A percentile compares a stretch with the other conserved stretches of the same genome.
phyloP scores from a whole-genome alignment of 1,140 invertebrate genomes.

The Oscheius sp. region DNA sequence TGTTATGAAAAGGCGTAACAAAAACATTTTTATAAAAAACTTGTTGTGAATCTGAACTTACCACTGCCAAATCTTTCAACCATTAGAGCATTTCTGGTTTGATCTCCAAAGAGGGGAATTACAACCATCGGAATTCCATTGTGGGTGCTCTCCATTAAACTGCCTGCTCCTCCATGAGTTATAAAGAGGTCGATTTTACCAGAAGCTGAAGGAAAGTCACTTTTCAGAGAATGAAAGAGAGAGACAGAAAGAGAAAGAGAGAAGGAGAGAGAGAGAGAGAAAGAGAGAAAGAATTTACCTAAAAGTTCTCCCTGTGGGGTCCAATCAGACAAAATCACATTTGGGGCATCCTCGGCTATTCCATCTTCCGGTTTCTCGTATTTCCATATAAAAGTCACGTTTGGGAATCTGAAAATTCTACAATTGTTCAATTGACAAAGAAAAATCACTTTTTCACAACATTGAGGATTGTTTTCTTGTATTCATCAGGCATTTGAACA shows the following conservation, averaged over 20 bases:
- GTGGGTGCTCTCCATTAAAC: constrained; percentile 24
- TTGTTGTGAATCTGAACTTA: too few species aligned
- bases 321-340: constrained; percentile 34
- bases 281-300: constrained; percentile 2
- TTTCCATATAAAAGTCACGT: constrained; percentile 45
- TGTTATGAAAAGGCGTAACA: too few species aligned
- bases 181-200: constrained; percentile 28
- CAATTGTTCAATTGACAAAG: too few species aligned
- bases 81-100: constrained; percentile 36
- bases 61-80: constrained; percentile 11
- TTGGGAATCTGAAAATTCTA: constrained; percentile 21
- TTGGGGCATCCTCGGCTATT: not conserved
- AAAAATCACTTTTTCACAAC: constrained; percentile 7
- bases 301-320: constrained; percentile 39
- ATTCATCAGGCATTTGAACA: constrained; percentile 21
- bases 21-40: too few species aligned
- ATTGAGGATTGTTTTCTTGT: constrained; percentile 23
- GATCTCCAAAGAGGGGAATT: constrained; percentile 39
- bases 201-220: constrained; percentile 18
- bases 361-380: constrained; percentile 35
- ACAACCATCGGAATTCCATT: constrained; percentile 32
- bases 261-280: too few species aligned
- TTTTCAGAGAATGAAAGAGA: too few species aligned
- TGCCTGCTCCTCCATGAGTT: constrained; percentile 34
- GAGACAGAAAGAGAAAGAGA: too few species aligned